A percentile compares a stretch with the other conserved stretches of the same genome.
phyloP scores from a whole-genome alignment of 2,113 vertebrate species.

The Anguilla japonica region DNA sequence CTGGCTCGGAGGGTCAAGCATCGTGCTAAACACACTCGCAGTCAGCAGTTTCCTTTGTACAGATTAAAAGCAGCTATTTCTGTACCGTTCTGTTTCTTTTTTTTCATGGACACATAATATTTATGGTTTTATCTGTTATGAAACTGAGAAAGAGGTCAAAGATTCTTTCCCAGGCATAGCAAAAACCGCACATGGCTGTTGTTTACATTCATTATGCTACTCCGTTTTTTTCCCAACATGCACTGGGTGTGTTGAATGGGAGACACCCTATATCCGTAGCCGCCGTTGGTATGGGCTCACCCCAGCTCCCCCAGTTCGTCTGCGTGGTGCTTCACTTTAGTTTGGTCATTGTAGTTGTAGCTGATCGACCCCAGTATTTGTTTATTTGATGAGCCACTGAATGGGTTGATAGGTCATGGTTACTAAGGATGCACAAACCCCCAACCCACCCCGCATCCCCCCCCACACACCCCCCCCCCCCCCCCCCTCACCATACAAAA shows the following conservation, averaged over 20 bases:
- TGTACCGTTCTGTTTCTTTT: not conserved
- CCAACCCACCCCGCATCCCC: not conserved
- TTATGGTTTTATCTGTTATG: slow-evolving; percentile 6
- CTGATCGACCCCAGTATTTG: slow-evolving; percentile 45
- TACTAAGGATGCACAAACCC: slow-evolving; percentile 28
- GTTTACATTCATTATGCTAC: no score
- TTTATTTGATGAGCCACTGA: slow-evolving; percentile 75
- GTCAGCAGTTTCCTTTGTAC: not conserved
- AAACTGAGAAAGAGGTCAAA: not conserved
- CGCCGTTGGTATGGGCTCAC: no score
- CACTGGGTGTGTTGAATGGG: no score
- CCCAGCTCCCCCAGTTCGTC: not conserved
- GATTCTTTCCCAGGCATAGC: not conserved
- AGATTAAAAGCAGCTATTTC: not conserved
- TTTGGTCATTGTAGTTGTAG: not conserved
- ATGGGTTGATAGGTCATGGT: slow-evolving; percentile 17
- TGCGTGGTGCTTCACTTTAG: not conserved
- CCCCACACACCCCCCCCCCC: not conserved
- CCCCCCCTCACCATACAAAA: not conserved
- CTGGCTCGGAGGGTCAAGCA: not conserved
- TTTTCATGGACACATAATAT: not conserved
- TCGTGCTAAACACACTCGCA: not conserved
- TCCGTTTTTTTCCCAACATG: no score
- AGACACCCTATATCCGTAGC: no score
- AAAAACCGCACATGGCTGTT: no score